Percentiles rank a stretch among this genome's conserved stretches.
Evolutionary conservation across 2,888 invertebrate genomes (phyloP).

Genomic region (Hirtodrosophila trivittata): DNA sequence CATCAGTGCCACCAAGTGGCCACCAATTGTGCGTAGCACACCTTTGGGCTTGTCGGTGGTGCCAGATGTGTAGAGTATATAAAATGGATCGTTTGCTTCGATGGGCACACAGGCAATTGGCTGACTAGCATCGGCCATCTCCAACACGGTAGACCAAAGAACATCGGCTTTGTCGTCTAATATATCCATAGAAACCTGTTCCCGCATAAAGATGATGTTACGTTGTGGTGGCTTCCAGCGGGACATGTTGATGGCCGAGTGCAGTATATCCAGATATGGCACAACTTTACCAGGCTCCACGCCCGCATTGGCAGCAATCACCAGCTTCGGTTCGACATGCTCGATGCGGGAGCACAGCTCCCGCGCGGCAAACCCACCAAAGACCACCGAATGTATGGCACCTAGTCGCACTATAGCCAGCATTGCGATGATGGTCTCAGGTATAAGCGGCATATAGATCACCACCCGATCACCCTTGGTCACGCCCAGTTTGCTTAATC

Average conservation of each 20-base stretch:
- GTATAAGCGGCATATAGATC: conserved; percentile 97
- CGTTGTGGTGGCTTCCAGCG: conserved; percentile 87
- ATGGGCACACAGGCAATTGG: conserved; percentile 93
- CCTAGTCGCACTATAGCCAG: conserved; percentile 94
- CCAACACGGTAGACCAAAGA: conserved; percentile 90
- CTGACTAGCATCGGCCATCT: conserved; percentile 77
- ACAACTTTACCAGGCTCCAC: conserved; percentile 94
- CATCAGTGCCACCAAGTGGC: conserved; percentile 92
- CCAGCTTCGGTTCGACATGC: conserved; percentile 94
- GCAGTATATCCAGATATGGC: conserved; percentile 83
- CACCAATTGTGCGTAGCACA: conserved; percentile 93
- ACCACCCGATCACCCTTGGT: conserved; percentile 92
- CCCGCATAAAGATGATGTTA: conserved; percentile 93
- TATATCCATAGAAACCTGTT: conserved; percentile 86
- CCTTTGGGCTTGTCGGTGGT: conserved; percentile 91
- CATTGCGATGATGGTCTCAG: conserved; percentile 95
- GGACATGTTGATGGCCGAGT: conserved; percentile 88
- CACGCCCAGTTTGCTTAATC: conserved; percentile 90
- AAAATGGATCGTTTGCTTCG: conserved; percentile 94
- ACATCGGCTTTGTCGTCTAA: conserved; percentile 88
- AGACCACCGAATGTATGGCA: conserved; percentile 96
- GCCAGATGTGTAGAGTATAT: conserved; percentile 96
- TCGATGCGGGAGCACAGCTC: conserved; percentile 94
- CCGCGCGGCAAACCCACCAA: conserved; percentile 96
- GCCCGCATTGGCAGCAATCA: conserved; percentile 95